phyloP scores from a whole-genome alignment of 2,888 invertebrate species.

The Thysanoteuthis rhombus region DNA sequence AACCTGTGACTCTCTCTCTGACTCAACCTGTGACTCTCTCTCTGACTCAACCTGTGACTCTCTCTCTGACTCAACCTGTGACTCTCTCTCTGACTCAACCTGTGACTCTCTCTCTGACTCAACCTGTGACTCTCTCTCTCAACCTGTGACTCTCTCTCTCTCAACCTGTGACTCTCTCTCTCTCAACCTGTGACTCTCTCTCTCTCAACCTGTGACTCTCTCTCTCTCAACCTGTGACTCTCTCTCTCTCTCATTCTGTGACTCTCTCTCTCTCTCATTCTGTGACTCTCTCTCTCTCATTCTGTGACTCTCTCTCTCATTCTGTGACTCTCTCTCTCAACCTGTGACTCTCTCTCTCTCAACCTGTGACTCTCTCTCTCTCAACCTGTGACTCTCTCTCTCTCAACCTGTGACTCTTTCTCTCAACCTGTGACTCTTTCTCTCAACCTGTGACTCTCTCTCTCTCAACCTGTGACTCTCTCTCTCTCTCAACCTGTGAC shows the following conservation, averaged over 20 bases:
- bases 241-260: not conserved
- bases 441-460: no score
- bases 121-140: not conserved
- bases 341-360: not conserved
- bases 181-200: not conserved
- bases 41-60: not conserved
- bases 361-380: no score
- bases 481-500: no score
- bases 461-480: no score
- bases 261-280: not conserved
- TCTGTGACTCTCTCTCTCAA: not conserved
- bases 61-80: not conserved
- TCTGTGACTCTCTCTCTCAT: not conserved
- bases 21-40: not conserved
- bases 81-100: not conserved
- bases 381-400: not conserved
- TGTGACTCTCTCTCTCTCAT: not conserved
- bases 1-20: no score
- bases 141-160: not conserved
- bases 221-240: not conserved
- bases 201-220: not conserved
- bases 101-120: not conserved
- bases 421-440: no score
- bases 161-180: no score
- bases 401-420: not conserved